phyloP scores from a whole-genome alignment of 2,113 vertebrate genomes.

The Xenopus laevis region DNA sequence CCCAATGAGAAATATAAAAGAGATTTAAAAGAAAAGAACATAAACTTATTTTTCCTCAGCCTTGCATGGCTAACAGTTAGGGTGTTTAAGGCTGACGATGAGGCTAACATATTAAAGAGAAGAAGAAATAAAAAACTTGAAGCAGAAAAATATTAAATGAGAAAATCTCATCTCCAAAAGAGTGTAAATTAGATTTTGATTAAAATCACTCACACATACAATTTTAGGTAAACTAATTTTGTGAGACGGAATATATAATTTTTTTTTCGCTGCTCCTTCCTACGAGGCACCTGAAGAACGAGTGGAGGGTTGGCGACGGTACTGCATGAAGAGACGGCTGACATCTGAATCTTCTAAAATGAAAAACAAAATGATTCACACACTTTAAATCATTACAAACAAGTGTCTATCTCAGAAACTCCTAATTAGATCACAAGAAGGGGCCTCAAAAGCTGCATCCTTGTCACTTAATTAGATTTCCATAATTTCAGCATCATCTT shows the following conservation, averaged over 20 bases:
- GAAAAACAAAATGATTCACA: constrained; percentile 3
- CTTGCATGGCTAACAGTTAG: neutral
- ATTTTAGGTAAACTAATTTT: constrained; percentile 85
- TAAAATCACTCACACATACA: constrained; percentile 84
- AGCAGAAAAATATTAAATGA: constrained; percentile 71
- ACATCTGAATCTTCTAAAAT: constrained; percentile 9
- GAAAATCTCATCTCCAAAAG: constrained; percentile 79
- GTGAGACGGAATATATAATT: constrained; percentile 61
- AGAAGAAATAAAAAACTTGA: constrained; percentile 5
- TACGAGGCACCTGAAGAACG: constrained; percentile 1
- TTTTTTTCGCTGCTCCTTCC: constrained; percentile 14
- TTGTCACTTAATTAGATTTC: constrained; percentile 8
- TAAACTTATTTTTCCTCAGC: neutral
- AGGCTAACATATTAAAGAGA: neutral
- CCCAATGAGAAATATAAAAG: constrained; percentile 29
- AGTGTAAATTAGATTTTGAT: constrained; percentile 84
- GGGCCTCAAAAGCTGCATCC: neutral
- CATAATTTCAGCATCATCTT: neutral
- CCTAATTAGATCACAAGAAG: constrained; percentile 2
- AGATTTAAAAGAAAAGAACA: constrained; percentile 3
- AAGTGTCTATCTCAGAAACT: neutral
- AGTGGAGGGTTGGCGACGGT: neutral
- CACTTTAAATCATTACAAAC: constrained; percentile 13
- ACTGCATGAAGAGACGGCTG: constrained; percentile 14
- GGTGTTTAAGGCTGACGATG: constrained; percentile 7